Percentiles rank a stretch among this genome's conserved stretches.
Evolutionary conservation across 2,797 vertebrate genomes (phyloP).

Genomic region (Poecilia gillii): DNA sequence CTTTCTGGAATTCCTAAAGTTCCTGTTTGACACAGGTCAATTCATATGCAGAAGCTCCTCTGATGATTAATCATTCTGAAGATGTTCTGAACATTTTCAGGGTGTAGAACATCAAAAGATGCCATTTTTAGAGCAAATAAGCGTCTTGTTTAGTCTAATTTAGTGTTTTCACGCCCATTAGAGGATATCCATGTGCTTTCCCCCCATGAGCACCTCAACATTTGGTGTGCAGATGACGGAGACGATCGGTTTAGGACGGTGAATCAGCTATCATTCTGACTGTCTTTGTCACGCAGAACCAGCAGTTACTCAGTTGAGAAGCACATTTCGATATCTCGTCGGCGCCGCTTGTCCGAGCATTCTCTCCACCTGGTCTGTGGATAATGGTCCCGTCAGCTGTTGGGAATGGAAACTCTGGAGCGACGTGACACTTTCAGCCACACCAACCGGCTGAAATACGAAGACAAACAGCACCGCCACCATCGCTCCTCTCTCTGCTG

Average conservation of each 20-base stretch:
- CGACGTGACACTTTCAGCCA: slow-evolving; percentile 66
- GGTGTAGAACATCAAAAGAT: not conserved
- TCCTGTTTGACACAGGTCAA: slow-evolving; percentile 35
- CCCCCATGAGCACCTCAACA: not conserved
- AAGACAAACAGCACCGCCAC: slow-evolving; percentile 63
- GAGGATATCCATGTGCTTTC: not conserved
- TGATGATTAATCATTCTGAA: not conserved
- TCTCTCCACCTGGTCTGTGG: slow-evolving; percentile 61
- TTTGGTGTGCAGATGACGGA: slow-evolving; percentile 17
- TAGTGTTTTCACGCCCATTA: not conserved
- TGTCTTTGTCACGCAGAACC: slow-evolving; percentile 36
- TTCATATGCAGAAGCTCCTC: not conserved
- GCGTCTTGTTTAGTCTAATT: not conserved
- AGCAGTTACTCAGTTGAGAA: slow-evolving; percentile 55
- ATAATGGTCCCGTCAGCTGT: slow-evolving; percentile 82
- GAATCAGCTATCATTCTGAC: slow-evolving; percentile 44
- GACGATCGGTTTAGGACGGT: slow-evolving; percentile 32
- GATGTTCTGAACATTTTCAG: not conserved
- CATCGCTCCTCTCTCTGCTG: slow-evolving; percentile 42
- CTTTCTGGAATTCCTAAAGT: slow-evolving; percentile 56
- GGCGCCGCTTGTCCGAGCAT: slow-evolving; percentile 68
- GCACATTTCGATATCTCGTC: slow-evolving; percentile 65
- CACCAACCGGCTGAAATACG: slow-evolving; percentile 61
- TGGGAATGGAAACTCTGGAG: slow-evolving; percentile 72
- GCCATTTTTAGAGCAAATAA: not conserved